A percentile compares a stretch with the other conserved stretches of the same genome.
These are phyloP conservation scores for Mirounga angustirostris DNA, from an alignment of 2,113 vertebrate species.

Conservation along the genomic window DNA sequence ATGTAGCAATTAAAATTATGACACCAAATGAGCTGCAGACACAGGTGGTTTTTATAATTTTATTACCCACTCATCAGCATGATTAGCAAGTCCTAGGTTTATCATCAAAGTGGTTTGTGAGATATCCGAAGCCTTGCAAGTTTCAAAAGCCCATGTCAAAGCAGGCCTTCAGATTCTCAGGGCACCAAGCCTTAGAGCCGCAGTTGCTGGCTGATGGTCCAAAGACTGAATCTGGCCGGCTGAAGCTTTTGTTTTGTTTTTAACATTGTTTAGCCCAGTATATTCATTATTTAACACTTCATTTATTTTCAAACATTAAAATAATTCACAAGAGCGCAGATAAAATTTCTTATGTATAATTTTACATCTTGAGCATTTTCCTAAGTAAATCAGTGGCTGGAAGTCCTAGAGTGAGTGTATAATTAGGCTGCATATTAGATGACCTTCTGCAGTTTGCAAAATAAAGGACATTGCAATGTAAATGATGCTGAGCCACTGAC, in stretches of 20 bases:
- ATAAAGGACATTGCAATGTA: slow-evolving; percentile 85
- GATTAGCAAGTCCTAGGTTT: slow-evolving; percentile 22
- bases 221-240: not conserved
- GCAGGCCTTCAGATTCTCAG: not conserved
- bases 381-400: slow-evolving; percentile 46
- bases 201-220: not conserved
- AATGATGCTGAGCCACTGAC: slow-evolving; percentile 74
- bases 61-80: not conserved
- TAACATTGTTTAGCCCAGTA: not conserved
- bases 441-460: slow-evolving; percentile 81
- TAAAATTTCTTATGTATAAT: slow-evolving; percentile 22
- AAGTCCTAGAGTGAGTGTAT: slow-evolving; percentile 53
- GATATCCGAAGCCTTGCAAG: not conserved
- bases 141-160: not conserved
- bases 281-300: slow-evolving; percentile 53
- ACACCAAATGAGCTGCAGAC: slow-evolving; percentile 23
- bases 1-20: slow-evolving; percentile 38
- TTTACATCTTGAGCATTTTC: slow-evolving; percentile 60
- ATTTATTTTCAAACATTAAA: slow-evolving; percentile 53
- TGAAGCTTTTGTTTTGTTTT: not conserved
- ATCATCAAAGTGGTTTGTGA: not conserved
- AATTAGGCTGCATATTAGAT: slow-evolving; percentile 70
- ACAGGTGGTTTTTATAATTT: slow-evolving; percentile 51
- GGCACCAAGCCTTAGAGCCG: not conserved
- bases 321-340: not conserved